A percentile compares a stretch with the other conserved stretches of the same genome.
phyloP scores from a whole-genome alignment of 2,113 vertebrate species.

The Helogale parvula region DNA sequence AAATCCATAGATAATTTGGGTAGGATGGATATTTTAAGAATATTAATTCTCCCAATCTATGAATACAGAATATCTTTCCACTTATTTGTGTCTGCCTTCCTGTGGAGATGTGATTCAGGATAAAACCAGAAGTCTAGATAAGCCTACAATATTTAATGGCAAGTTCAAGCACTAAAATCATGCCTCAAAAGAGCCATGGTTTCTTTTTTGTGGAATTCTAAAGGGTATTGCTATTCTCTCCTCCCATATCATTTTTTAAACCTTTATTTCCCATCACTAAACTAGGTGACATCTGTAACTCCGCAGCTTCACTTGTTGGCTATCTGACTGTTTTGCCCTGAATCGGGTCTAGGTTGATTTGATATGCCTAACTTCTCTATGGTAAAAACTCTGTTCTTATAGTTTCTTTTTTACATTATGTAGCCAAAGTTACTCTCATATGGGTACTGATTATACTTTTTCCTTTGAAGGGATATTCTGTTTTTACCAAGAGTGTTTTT shows the following conservation, averaged over 20 bases:
- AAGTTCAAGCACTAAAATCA: background rate
- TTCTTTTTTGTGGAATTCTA: background rate
- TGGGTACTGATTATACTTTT: background rate
- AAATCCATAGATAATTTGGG: background rate
- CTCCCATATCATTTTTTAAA: background rate
- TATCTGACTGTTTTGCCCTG: background rate
- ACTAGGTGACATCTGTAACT: background rate
- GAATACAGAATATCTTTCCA: background rate
- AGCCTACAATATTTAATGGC: background rate
- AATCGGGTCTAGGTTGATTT: background rate
- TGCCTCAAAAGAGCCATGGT: background rate
- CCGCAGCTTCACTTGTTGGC: background rate
- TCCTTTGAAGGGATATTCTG: background rate
- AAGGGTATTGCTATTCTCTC: background rate
- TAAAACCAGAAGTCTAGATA: background rate
- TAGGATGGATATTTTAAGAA: background rate
- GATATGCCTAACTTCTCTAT: background rate
- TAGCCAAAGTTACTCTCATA: background rate
- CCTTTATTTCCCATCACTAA: background rate
- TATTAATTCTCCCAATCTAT: background rate
- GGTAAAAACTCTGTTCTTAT: background rate
- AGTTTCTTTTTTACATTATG: background rate
- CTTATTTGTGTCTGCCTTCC: background rate
- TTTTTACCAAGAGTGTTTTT: background rate
- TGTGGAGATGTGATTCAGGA: background rate